Evolutionary conservation across 2,888 invertebrate genomes (phyloP), one percentile per base, ranked within the genome.

Genomic region (Brachyptera risi): DNA sequence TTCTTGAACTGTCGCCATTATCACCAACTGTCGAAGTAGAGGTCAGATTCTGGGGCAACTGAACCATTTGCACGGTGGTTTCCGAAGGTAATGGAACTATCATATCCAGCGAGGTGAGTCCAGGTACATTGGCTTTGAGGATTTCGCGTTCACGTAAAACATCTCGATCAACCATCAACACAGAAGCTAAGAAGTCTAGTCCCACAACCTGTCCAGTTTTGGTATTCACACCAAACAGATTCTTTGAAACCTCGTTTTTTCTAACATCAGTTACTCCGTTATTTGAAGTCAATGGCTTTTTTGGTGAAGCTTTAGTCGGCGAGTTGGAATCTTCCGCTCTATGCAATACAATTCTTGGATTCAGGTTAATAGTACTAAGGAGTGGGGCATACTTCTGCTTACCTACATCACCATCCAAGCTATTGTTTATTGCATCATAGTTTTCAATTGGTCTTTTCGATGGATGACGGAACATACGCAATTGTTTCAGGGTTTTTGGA

Each of bases 61-160:
- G 84, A 0, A 84, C 83, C 1, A 84, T 81, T 70, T 84, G 81
- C 1, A 83, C 81, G 5, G 79, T 74, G 5, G 69, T 76, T 72
- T 68, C 76, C 63, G 75, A 71, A 13, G 74, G 69, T 9, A 74
- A 72, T 1, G 85, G 85, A 38, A 79, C 76, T 63, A 87, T 79
- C 76, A 83, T 82, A 63, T 83, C 83, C 49, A 81, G 73, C 50
- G 80, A 79, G 63, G 80, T 79, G 65, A 85, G 72, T 11, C 84
- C 84, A 26, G 83, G 82, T 1, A 83, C 76, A 61, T 35, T 17
- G 9, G 37, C 54, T 19, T 54, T 54, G 21, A 54, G 19, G 77
- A 51, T 35, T 19, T 13, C 21, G 13, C 37, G 35, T 19, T 54
- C 54, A 9, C 7, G 23, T 2, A 13, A 9, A 2, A 4, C 21